These are phyloP conservation scores for Lepidurus packardi DNA, from an alignment of 1,140 invertebrate genomes.

Conservation along the genomic window DNA sequence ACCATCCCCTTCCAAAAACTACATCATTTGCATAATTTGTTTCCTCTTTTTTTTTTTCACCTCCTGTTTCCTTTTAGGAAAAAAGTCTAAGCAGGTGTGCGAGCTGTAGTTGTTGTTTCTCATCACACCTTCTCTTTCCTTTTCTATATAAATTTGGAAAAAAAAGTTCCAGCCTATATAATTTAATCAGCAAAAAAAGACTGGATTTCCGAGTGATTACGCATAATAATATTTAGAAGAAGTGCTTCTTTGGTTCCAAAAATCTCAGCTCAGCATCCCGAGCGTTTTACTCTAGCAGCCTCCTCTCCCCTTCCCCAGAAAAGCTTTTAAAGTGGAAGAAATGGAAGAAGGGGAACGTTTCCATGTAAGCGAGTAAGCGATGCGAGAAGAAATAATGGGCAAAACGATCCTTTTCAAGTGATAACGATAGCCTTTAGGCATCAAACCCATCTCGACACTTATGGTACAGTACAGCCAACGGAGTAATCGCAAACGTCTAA, in stretches of 20 bases:
- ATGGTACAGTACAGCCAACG: too few species aligned
- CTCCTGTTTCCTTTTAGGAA: neutral
- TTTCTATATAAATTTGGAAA: too few species aligned
- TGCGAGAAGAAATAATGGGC: slow-evolving; percentile 10
- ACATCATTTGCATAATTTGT: slow-evolving; percentile 19
- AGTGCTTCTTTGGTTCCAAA: too few species aligned
- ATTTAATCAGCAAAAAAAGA: too few species aligned
- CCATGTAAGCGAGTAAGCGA: neutral
- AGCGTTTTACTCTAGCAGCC: too few species aligned
- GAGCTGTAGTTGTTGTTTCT: neutral
- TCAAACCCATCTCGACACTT: neutral
- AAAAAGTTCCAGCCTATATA: too few species aligned
- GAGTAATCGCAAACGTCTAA: too few species aligned
- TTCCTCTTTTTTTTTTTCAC: neutral
- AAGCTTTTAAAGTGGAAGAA: neutral
- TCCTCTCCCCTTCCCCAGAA: neutral
- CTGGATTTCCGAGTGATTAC: too few species aligned
- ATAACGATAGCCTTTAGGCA: slow-evolving; percentile 15
- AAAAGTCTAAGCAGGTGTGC: neutral
- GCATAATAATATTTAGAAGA: too few species aligned
- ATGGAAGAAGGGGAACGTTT: neutral
- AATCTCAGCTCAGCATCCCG: too few species aligned
- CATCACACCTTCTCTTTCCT: too few species aligned
- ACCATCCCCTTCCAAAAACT: neutral
- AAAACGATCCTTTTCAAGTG: slow-evolving; percentile 22